phyloP scores from a whole-genome alignment of 2,888 invertebrate genomes.

The Coelopa pilipes region DNA sequence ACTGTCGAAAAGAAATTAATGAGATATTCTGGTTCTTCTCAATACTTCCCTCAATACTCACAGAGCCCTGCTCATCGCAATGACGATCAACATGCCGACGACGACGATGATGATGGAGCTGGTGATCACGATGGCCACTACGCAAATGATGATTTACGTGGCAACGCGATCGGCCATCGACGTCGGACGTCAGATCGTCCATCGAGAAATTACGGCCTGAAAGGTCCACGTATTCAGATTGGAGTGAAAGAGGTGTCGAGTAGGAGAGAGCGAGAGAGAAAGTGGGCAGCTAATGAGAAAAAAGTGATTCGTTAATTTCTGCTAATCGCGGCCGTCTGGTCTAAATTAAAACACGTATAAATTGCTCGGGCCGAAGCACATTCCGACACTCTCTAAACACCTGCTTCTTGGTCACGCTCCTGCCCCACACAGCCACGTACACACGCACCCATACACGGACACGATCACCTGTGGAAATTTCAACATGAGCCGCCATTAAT shows the following conservation, averaged over 20 bases:
- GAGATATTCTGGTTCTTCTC: neutral
- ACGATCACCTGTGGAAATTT: constrained; percentile 1
- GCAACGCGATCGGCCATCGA: neutral
- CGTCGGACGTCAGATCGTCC: too few relatives aligned
- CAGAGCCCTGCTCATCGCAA: neutral
- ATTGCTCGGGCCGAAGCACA: neutral
- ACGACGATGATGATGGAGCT: neutral
- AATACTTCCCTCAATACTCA: too few relatives aligned
- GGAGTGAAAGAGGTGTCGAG: neutral
- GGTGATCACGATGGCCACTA: neutral
- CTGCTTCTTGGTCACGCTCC: constrained; percentile 23
- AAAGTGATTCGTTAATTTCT: neutral
- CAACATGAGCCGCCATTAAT: constrained; percentile 9
- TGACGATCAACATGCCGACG: too few relatives aligned
- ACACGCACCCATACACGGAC: neutral
- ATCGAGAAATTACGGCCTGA: neutral
- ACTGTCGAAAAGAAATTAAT: constrained; percentile 23
- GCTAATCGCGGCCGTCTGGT: neutral
- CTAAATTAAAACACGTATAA: too few relatives aligned
- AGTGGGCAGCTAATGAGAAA: neutral
- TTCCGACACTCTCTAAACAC: constrained; percentile 23
- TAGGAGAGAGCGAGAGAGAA: neutral
- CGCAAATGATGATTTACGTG: constrained; percentile 20
- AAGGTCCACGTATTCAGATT: neutral
- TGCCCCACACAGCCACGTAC: neutral